phyloP scores from a whole-genome alignment of 1,140 invertebrate species.

The Archivesica marissinica region DNA sequence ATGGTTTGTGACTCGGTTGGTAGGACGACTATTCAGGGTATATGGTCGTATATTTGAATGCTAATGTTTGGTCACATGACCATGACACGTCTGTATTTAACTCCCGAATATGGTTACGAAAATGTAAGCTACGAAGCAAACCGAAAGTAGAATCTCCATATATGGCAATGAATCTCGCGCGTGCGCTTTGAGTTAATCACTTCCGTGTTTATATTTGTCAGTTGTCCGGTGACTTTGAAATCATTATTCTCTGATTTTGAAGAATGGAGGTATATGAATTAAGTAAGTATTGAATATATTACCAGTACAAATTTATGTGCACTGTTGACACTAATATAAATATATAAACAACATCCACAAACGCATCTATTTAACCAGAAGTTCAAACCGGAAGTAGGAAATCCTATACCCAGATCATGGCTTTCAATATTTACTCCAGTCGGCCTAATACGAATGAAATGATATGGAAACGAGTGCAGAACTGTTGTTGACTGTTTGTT shows the following conservation, averaged over 20 bases:
- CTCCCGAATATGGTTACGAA: too few species aligned
- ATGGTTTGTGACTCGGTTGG: too few species aligned
- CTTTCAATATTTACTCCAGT: too few species aligned
- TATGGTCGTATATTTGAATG: too few species aligned
- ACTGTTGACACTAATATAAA: background rate
- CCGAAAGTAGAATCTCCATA: constrained; percentile 49
- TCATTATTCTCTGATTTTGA: background rate
- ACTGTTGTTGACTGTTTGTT: too few species aligned
- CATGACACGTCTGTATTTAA: too few species aligned
- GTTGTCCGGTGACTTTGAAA: background rate
- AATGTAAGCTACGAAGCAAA: too few species aligned
- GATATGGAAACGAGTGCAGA: too few species aligned
- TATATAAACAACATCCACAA: background rate
- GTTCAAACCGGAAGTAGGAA: constrained; percentile 47
- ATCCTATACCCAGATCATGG: too few species aligned
- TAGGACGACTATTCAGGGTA: too few species aligned
- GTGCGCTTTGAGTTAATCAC: constrained; percentile 14
- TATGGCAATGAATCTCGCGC: constrained; percentile 19
- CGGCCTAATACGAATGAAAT: too few species aligned
- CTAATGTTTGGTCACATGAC: too few species aligned
- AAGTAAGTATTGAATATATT: constrained; percentile 5
- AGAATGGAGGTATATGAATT: background rate
- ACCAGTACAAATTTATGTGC: background rate
- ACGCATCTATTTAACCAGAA: background rate
- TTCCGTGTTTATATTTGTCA: constrained; percentile 21